Conservation (phyloP, 2,113 vertebrate genomes). For the Grus americana region DNA sequence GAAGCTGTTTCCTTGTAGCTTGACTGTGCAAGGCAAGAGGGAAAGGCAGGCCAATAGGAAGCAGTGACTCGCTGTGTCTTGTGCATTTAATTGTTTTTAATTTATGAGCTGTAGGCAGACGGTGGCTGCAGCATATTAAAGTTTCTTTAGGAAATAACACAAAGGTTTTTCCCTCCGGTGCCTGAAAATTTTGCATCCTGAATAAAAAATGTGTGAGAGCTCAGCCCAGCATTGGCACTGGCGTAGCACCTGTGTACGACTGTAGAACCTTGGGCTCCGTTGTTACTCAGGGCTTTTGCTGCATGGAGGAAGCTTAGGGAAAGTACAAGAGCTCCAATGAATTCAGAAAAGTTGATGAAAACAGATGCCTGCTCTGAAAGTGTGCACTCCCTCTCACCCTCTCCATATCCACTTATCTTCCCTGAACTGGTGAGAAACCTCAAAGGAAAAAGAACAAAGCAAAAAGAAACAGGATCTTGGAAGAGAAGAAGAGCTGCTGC, state of each 20-base stretch:
- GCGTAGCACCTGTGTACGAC: rapidly evolving
- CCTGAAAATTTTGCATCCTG: neutral
- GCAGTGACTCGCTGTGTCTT: neutral
- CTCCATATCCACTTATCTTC: neutral
- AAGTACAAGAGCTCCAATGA: neutral
- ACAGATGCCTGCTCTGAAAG: neutral
- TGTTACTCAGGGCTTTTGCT: neutral
- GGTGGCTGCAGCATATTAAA: neutral
- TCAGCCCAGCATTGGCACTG: neutral
- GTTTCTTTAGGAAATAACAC: neutral
- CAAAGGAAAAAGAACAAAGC: constrained; percentile 26
- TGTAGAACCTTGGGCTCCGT: rapidly evolving
- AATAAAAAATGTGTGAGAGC: neutral
- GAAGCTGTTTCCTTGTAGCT: neutral
- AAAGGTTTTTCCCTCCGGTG: neutral
- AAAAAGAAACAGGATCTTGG: constrained; percentile 24
- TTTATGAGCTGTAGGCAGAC: constrained; percentile 17
- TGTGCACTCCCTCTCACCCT: neutral
- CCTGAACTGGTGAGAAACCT: neutral
- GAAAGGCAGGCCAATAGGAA: neutral
- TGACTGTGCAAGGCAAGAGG: neutral
- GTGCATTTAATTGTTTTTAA: neutral
- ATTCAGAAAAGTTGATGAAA: neutral
- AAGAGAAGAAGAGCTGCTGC: neutral
- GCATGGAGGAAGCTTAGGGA: neutral